Evolutionary conservation across 2,888 invertebrate species (phyloP).

Genomic region (Protonemura montana): DNA sequence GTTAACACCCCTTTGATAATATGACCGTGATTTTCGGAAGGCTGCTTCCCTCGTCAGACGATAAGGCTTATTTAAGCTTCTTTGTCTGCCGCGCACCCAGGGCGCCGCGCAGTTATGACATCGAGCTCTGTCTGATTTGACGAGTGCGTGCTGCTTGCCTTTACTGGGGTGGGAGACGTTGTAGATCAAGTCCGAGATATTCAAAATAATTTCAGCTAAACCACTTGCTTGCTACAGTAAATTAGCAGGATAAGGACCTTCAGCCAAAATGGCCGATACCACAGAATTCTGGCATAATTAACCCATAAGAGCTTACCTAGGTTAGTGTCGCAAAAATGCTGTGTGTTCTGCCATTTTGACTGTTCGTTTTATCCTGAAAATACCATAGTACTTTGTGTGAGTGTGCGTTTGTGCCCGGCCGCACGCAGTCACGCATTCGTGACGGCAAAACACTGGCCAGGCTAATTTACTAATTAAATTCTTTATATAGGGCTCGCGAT

Average conservation of each 20-base stretch:
- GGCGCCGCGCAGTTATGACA: no score
- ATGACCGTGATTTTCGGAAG: neutral
- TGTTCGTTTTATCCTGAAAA: no score
- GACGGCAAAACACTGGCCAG: neutral
- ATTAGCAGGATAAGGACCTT: no score
- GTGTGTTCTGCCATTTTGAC: no score
- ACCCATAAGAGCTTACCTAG: no score
- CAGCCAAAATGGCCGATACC: no score
- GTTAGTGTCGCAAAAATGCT: no score
- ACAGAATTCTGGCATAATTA: no score
- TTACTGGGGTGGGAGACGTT: neutral
- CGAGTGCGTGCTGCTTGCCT: neutral
- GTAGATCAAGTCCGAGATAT: neutral
- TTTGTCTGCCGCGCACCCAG: neutral
- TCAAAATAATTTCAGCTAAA: neutral
- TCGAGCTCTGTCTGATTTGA: neutral
- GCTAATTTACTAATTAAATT: conserved; percentile 7
- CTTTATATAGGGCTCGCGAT: neutral
- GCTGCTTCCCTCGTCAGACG: neutral
- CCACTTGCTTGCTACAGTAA: neutral
- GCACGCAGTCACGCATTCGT: neutral
- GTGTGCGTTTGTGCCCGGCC: neutral
- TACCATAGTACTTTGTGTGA: no score
- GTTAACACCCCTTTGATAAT: neutral
- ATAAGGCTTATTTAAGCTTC: neutral